Percentiles rank a stretch among this genome's conserved stretches.
Evolutionary conservation across 2,113 vertebrate species (phyloP).

Genomic region (Pseudorhombus dupliciocellatus): DNA sequence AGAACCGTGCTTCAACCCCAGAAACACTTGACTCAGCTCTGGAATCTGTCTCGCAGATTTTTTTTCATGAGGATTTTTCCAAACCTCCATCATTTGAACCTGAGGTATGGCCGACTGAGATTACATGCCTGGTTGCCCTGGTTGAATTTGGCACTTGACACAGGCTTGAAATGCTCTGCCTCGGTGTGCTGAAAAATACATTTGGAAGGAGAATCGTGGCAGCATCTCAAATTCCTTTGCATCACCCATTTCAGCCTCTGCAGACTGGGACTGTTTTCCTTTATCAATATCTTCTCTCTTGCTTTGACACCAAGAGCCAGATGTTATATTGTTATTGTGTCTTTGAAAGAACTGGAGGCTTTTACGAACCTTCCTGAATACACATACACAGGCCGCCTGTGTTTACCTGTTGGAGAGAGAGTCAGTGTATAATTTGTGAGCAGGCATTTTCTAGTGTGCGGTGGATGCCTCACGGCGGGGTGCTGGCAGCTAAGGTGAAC

Average conservation of each 20-base stretch:
- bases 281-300: slow-evolving; percentile 13
- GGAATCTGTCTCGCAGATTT: not conserved
- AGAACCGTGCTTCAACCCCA: not conserved
- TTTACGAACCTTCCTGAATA: slow-evolving; percentile 29
- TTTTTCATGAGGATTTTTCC: not conserved
- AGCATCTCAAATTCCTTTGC: slow-evolving; percentile 16
- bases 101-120: slow-evolving; percentile 13
- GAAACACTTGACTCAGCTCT: slow-evolving; percentile 5
- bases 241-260: not conserved
- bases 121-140: slow-evolving; percentile 13
- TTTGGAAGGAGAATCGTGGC: not conserved
- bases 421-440: slow-evolving; percentile 2
- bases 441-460: not conserved
- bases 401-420: not conserved
- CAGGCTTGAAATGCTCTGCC: slow-evolving; percentile 1
- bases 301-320: slow-evolving; percentile 15
- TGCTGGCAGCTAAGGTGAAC: slow-evolving; percentile 49
- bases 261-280: slow-evolving; percentile 2
- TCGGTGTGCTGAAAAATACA: slow-evolving; percentile 6
- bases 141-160: slow-evolving; percentile 16
- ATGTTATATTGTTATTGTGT: slow-evolving; percentile 34
- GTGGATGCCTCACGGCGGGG: slow-evolving; percentile 50
- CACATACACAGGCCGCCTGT: not conserved
- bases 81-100: slow-evolving; percentile 6
- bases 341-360: slow-evolving; percentile 9